phyloP scores from a whole-genome alignment of 2,113 vertebrate species.

The Calyptommatus sinebrachiatus region DNA sequence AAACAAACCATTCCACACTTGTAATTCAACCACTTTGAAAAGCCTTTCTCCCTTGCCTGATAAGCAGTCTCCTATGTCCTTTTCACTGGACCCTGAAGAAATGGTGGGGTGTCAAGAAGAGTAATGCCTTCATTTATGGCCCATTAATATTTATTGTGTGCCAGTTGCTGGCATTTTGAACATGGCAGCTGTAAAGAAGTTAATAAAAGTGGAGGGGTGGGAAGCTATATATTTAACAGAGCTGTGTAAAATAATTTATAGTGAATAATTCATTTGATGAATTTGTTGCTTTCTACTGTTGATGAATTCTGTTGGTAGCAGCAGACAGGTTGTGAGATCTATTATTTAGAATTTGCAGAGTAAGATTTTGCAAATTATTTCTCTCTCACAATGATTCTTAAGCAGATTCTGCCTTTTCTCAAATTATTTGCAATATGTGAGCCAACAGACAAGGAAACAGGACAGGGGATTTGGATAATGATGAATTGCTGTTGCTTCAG shows the following conservation, averaged over 20 bases:
- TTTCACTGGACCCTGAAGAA: slow-evolving; percentile 13
- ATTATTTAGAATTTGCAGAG: slow-evolving; percentile 8
- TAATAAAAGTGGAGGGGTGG: slow-evolving; percentile 24
- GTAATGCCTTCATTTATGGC: slow-evolving; percentile 29
- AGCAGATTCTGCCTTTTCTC: neutral
- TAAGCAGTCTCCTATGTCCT: slow-evolving; percentile 11
- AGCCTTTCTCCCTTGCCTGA: neutral
- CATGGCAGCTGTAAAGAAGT: slow-evolving; percentile 25
- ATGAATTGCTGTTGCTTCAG: neutral
- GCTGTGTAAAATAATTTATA: slow-evolving; percentile 21
- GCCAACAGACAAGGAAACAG: neutral
- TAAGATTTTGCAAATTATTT: neutral
- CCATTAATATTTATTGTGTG: slow-evolving; percentile 29
- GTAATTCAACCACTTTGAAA: slow-evolving; percentile 4
- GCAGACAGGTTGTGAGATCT: neutral
- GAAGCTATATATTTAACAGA: slow-evolving; percentile 28
- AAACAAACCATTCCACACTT: neutral
- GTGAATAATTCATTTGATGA: slow-evolving; percentile 20
- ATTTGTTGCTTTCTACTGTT: slow-evolving; percentile 10
- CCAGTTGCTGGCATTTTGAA: slow-evolving; percentile 23
- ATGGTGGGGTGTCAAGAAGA: slow-evolving; percentile 21
- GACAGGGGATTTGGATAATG: too few relatives aligned
- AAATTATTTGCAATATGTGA: neutral
- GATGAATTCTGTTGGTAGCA: slow-evolving; percentile 9
- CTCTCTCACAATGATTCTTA: neutral